These are phyloP conservation scores for Brevimyrus niger DNA, from an alignment of 2,113 vertebrate species.

Conservation along the genomic window DNA sequence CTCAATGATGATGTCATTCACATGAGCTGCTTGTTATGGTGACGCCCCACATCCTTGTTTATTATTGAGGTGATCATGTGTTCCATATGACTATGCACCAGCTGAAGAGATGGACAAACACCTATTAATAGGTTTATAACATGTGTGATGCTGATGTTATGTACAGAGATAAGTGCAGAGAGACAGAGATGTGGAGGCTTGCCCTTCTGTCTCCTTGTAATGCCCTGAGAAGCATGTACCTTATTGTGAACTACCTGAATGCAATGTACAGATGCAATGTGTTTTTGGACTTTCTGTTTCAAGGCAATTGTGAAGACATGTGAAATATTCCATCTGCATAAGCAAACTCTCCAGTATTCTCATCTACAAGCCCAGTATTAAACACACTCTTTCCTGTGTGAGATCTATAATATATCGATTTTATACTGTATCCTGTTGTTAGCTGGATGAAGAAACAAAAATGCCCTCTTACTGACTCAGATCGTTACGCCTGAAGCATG, in stretches of 20 bases:
- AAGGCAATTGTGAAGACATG: neutral
- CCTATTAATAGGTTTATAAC: neutral
- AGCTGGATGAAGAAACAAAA: neutral
- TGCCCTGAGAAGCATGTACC: neutral
- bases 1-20: neutral
- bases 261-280: neutral
- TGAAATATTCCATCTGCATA: neutral
- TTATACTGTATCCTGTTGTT: neutral
- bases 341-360: neutral
- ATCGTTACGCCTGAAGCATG: neutral
- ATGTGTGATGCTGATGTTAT: neutral
- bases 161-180: neutral
- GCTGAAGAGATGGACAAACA: neutral
- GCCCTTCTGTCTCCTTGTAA: neutral
- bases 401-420: slow-evolving; percentile 11
- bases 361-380: neutral
- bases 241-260: neutral
- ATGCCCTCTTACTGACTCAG: neutral
- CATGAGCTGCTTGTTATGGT: neutral
- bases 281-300: neutral
- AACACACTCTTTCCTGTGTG: neutral
- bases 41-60: neutral
- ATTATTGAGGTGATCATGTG: neutral
- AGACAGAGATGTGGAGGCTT: neutral
- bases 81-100: neutral